Base-by-base conservation (phyloP, 2,113 vertebrate genomes). In the Dasyurus viverrinus region DNA sequence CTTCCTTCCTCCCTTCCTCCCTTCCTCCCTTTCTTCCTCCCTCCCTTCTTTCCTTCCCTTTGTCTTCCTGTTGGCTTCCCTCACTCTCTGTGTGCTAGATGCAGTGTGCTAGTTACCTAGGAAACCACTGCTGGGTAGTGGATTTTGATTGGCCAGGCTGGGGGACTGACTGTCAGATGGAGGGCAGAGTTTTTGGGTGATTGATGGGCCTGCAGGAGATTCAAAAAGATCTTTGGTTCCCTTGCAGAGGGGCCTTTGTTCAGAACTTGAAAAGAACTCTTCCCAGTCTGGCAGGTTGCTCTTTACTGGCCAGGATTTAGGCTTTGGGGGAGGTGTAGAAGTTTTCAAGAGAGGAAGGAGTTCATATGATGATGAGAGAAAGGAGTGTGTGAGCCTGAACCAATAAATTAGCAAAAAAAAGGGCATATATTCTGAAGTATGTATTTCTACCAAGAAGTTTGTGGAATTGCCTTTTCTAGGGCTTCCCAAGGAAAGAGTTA, bases 51-150 rank as follows among this genome's bases (percentile, higher is more conserved):
- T 0, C 50, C 2, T 1, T 68, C 27, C 57, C 60, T 68, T 68
- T 68, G 30, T 68, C 53, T 53, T 90, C 93, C 93, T n/a, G 11
- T 93, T 1, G 2, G 60, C 93, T 93, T 91, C 93, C 90, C 93
- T 97, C 94, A 93, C 52, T 90, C 92, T 96, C 92, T 95, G 91
- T 92, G 93, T 84, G 94, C 92, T 95, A 95, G 98, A 96, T 94
- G 55, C 89, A 89, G 94, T 96, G 95, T 95, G 48, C 90, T 47
- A 90, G 98, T 98, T 97, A 91, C 98, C 98, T 97, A 97, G 98
- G 98, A 95, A 98, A 98, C 97, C 84, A 89, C 89, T 91, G n/a
- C 95, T 89, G 93, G 96, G 90, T 3, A 19, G 93, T 47, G 94
- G 89, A 89, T 92, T 91, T 92, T 8, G 96, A 98, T 97, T 97